Conservation (phyloP, 2,113 vertebrate species). For the Micromys minutus region DNA sequence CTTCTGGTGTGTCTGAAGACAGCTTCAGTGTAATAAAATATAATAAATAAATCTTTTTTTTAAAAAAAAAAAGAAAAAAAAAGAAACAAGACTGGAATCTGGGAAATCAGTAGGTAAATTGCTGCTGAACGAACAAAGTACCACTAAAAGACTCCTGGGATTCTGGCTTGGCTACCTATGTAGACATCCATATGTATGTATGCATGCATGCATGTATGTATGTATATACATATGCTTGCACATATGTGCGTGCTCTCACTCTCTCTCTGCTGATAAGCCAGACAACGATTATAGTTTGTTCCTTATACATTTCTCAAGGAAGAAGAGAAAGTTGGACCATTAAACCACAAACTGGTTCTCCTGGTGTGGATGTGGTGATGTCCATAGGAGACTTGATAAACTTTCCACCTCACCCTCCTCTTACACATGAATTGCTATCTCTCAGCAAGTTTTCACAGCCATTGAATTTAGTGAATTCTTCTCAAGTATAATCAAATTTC, state of each 20-base stretch:
- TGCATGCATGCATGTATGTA: neutral
- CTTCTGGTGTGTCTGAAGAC: no score
- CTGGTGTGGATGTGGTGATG: neutral
- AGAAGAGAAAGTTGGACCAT: neutral
- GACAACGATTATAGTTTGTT: no score
- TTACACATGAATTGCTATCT: neutral
- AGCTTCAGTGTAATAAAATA: no score
- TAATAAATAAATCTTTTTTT: no score
- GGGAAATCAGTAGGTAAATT: neutral
- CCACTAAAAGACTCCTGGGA: neutral
- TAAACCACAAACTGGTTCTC: neutral
- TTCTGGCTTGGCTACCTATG: neutral
- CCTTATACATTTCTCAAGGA: neutral
- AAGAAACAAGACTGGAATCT: neutral
- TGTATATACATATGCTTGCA: no score
- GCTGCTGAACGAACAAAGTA: neutral
- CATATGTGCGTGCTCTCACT: no score
- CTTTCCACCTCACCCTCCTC: neutral
- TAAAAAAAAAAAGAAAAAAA: no score
- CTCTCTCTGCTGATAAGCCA: neutral
- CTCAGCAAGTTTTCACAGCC: neutral
- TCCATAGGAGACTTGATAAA: accelerated
- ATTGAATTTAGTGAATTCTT: neutral
- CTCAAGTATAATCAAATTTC: neutral
- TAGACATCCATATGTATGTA: neutral